Evolutionary conservation across 2,888 invertebrate genomes (phyloP).

Genomic region (Caradrina clavipalpis): DNA sequence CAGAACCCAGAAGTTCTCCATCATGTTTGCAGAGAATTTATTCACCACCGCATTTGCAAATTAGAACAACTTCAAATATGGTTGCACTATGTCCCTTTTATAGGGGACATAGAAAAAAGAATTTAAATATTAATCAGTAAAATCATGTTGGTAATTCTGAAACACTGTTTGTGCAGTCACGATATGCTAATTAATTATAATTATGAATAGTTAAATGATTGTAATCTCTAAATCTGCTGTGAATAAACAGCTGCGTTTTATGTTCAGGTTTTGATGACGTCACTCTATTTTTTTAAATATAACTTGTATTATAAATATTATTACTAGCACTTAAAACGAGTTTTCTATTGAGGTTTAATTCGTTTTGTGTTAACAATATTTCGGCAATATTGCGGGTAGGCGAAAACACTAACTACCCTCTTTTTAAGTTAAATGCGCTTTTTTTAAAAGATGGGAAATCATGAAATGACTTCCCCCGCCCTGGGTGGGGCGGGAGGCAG

Average conservation of each 20-base stretch:
- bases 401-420: no score
- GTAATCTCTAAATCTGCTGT: conserved; percentile 42
- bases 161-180: conserved; percentile 34
- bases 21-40: conserved; percentile 61
- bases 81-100: neutral
- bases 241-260: conserved; percentile 22
- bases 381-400: no score
- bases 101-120: neutral
- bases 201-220: conserved; percentile 37
- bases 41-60: neutral
- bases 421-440: no score
- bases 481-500: no score
- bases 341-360: no score
- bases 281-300: neutral
- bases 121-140: conserved; percentile 40
- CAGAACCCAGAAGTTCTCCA: conserved; percentile 68
- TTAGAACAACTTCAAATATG: neutral
- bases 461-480: no score
- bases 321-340: no score
- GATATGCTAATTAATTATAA: conserved; percentile 50
- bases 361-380: no score
- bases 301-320: no score
- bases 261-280: conserved; percentile 3
- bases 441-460: no score
- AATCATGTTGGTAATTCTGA: conserved; percentile 24